Percentiles rank a stretch among this genome's conserved stretches.
phyloP scores from a whole-genome alignment of 1,140 invertebrate species.

The Drosophila parvula region DNA sequence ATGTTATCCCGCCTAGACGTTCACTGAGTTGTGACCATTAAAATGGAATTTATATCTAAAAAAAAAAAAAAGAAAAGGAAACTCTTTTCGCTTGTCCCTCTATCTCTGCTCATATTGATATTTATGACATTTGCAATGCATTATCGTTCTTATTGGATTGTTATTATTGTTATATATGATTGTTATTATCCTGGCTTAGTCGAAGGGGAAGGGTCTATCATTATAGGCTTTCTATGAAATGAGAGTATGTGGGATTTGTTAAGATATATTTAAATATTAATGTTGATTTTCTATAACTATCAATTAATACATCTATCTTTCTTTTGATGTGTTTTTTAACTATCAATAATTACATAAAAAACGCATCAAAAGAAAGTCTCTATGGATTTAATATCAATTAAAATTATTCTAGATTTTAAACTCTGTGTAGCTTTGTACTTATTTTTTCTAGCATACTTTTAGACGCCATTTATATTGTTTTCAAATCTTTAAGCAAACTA shows the following conservation, averaged over 20 bases:
- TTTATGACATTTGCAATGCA: constrained; percentile 80
- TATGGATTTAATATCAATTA: not conserved
- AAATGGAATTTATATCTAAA: constrained; percentile 78
- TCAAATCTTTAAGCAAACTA: not conserved
- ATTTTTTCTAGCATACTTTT: too few species aligned
- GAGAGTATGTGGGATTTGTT: not conserved
- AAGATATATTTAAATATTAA: not conserved
- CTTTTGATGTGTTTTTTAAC: too few species aligned
- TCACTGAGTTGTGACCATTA: constrained; percentile 69
- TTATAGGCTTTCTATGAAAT: not conserved
- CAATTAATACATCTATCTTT: too few species aligned
- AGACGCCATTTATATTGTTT: not conserved
- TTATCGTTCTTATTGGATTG: constrained; percentile 76
- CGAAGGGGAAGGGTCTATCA: not conserved
- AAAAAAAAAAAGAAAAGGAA: constrained; percentile 15
- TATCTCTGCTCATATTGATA: constrained; percentile 75
- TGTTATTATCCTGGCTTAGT: constrained; percentile 8
- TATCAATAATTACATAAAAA: too few species aligned
- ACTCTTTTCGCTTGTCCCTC: constrained; percentile 50
- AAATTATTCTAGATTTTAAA: not conserved
- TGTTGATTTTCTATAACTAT: not conserved
- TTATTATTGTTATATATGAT: constrained; percentile 48
- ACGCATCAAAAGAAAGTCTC: not conserved
- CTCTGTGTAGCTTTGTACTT: not conserved
- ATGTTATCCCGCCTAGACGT: constrained; percentile 69